Evolutionary conservation across 2,888 invertebrate species (phyloP).

Genomic region (Harmothoe impar): DNA sequence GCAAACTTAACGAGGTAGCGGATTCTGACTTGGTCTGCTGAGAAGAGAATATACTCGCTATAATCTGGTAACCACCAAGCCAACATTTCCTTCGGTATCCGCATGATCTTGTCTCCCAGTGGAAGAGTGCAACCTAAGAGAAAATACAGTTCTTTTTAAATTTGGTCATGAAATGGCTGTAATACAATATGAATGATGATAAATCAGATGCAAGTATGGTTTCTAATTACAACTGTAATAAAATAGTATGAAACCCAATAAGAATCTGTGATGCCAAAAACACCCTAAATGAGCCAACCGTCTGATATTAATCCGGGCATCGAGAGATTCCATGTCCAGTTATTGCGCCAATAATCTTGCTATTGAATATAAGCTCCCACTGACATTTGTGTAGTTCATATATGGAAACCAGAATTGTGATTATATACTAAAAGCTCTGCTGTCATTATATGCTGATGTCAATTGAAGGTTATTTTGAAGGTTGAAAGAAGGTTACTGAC

Average conservation of each 20-base stretch:
- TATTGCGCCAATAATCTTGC: no score
- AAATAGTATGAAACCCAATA: neutral
- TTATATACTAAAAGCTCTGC: neutral
- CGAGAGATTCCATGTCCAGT: no score
- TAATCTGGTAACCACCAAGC: constrained; percentile 70
- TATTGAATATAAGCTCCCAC: no score
- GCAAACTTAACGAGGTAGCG: constrained; percentile 81
- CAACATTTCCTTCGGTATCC: neutral
- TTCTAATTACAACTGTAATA: neutral
- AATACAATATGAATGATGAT: neutral
- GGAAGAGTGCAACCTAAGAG: constrained; percentile 75
- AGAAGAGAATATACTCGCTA: constrained; percentile 82
- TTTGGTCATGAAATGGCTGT: constrained; percentile 63
- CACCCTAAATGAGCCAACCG: neutral
- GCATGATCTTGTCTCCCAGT: constrained; percentile 70
- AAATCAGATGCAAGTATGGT: neutral
- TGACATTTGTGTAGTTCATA: no score
- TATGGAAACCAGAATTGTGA: no score
- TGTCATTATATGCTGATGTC: neutral
- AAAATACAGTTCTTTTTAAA: no score
- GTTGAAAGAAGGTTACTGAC: constrained; percentile 70
- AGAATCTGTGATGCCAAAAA: neutral
- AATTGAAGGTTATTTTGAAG: neutral
- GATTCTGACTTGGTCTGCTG: constrained; percentile 79
- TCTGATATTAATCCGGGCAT: neutral